Evolutionary conservation across 2,797 vertebrate genomes (phyloP).

Genomic region (Onychomys arenicola): DNA sequence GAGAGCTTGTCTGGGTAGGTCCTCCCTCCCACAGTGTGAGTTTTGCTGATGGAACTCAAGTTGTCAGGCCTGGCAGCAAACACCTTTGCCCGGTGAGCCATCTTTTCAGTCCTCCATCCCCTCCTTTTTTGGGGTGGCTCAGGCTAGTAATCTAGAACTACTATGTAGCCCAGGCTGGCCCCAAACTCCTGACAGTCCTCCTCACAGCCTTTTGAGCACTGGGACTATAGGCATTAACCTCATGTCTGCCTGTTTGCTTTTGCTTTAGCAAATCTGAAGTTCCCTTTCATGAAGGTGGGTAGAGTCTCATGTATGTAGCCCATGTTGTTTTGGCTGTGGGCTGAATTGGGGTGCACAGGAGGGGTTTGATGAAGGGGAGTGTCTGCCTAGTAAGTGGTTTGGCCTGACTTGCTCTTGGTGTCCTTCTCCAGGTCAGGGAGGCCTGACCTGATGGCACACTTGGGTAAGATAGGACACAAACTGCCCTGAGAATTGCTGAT

Average conservation of each 20-base stretch:
- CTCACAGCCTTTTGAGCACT: background rate
- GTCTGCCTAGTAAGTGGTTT: background rate
- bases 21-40: background rate
- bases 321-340: background rate
- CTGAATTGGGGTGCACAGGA: background rate
- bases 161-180: background rate
- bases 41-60: too few relatives aligned
- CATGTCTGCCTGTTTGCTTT: background rate
- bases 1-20: too few relatives aligned
- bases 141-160: background rate
- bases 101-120: background rate
- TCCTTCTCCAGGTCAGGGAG: constrained; percentile 75
- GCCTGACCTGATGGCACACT: constrained; percentile 79
- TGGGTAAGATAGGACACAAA: constrained; percentile 84
- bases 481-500: constrained; percentile 79
- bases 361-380: background rate
- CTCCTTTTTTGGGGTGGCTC: too few relatives aligned
- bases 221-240: background rate
- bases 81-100: background rate
- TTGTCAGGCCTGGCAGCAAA: background rate
- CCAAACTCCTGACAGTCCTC: background rate
- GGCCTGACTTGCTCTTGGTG: constrained; percentile 58
- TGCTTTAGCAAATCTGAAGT: background rate
- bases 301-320: background rate
- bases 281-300: background rate